A percentile compares a stretch with the other conserved stretches of the same genome.
Conservation (phyloP, 2,797 vertebrate species). For the Gobionotothen gibberifrons region DNA sequence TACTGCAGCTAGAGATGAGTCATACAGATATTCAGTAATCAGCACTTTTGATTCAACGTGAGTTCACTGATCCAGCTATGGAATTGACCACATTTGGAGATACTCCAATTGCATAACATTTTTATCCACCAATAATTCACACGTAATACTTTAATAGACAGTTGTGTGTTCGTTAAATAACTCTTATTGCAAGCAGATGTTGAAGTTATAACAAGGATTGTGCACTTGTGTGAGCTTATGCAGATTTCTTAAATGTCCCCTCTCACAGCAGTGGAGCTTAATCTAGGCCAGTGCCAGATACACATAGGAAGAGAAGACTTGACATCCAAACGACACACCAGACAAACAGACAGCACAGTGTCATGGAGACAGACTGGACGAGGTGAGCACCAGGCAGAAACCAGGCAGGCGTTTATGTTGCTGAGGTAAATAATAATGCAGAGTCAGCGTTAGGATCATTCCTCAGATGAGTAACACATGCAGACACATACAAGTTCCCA, state of each 20-base stretch:
- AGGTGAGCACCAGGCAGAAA: slow-evolving; percentile 55
- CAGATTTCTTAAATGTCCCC: not conserved
- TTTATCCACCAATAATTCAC: not conserved
- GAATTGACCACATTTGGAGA: not conserved
- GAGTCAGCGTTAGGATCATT: slow-evolving; percentile 36
- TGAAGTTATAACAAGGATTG: not conserved
- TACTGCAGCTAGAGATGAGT: slow-evolving; percentile 14
- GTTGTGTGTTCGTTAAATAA: not conserved
- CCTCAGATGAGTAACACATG: slow-evolving; percentile 50
- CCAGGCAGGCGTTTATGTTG: slow-evolving; percentile 45
- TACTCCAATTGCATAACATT: not conserved
- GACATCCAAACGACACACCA: slow-evolving; percentile 22
- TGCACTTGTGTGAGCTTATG: not conserved
- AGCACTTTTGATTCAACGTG: not conserved
- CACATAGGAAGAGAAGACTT: slow-evolving; percentile 44
- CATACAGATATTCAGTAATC: slow-evolving; percentile 4
- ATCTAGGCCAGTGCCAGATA: slow-evolving; percentile 64
- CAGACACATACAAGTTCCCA: slow-evolving; percentile 26
- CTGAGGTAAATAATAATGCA: slow-evolving; percentile 48
- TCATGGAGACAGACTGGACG: slow-evolving; percentile 44
- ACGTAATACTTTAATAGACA: not conserved
- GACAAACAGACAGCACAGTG: slow-evolving; percentile 49
- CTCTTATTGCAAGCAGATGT: not conserved
- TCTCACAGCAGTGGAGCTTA: slow-evolving; percentile 32
- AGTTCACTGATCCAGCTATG: not conserved